Evolutionary conservation across 2,888 invertebrate species (phyloP), one percentile per base, ranked within the genome.

Genomic region (Zonitis immaculata): DNA sequence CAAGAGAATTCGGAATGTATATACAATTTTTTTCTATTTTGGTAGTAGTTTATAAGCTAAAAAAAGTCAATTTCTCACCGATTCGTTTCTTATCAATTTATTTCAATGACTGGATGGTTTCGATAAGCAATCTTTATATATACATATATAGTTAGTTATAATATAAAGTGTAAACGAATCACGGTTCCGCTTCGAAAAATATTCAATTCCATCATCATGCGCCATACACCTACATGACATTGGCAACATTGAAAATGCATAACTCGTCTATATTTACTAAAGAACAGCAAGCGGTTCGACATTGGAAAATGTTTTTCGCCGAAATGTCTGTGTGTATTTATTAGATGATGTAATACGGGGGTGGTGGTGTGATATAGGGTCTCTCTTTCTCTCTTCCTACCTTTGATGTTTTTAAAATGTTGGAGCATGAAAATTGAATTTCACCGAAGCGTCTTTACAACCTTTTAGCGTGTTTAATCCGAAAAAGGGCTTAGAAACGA

Each of bases 401-500:
- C 67, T 69, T 69, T 69, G 69, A 69, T 67, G 68, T 67, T 61
- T 62, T n/a, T n/a, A 64, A 64, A 66, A 68, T 66, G 68, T 66
- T 67, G 64, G 63, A 68, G 69, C 69, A 66, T 59, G 67, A 68
- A 68, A 69, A 69, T 69, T 68, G 69, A 68, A 69, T 69, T 69
- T 69, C 66, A 60, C 59, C 59, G 66, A 67, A 68, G 66, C 68
- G 68, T 66, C 67, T 68, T 69, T 67, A 65, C 62, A 66, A 66
- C 65, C 68, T 69, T 69, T 69, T 69, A 69, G 67, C 67, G 65
- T 68, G 66, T 68, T 68, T 69, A 69, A 69, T 68, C 66, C 64
- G 54, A 64, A 65, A 64, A 63, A n/a, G 62, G 65, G 63, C 63
- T 65, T 64, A 61, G 66, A 66, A 66, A 69, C 67, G 65, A 67